These are phyloP conservation scores for Maniola hyperantus DNA, from an alignment of 2,888 invertebrate species.

Conservation along the genomic window DNA sequence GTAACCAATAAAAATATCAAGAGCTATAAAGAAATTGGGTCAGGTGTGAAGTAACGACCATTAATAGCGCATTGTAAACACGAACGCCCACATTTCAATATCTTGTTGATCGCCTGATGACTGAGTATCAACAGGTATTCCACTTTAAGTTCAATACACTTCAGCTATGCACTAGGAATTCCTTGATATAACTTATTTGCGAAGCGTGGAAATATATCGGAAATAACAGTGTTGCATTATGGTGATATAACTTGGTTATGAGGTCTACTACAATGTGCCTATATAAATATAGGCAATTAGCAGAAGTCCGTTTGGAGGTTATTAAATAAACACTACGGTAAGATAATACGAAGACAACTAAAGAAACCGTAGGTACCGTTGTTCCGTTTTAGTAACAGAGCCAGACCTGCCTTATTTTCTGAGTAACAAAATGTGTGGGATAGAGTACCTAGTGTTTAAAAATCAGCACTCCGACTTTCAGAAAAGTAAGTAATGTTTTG, in stretches of 20 bases:
- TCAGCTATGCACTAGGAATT: conserved; percentile 12
- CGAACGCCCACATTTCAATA: conserved; percentile 34
- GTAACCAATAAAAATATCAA: conserved; percentile 52
- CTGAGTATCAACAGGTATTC: conserved; percentile 42
- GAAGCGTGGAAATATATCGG: conserved; percentile 11
- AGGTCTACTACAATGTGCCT: neutral
- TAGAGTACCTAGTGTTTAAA: no score
- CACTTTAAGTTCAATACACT: conserved; percentile 32
- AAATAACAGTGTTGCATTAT: conserved; percentile 1
- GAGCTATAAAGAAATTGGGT: conserved; percentile 56
- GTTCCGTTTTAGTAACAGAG: no score
- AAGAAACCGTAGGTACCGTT: no score
- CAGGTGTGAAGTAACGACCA: conserved; percentile 51
- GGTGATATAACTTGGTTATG: conserved; percentile 13
- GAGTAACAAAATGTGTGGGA: no score
- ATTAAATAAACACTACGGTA: neutral
- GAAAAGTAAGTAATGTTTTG: no score
- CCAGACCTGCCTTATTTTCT: no score
- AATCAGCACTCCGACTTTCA: no score
- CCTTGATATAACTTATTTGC: conserved; percentile 27
- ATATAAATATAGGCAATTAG: neutral
- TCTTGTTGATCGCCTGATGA: conserved; percentile 32
- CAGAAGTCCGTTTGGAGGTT: neutral
- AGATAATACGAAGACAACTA: neutral
- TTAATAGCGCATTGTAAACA: conserved; percentile 51